These are phyloP conservation scores for Channa striata DNA, from an alignment of 2,797 vertebrate genomes.

Conservation along the genomic window DNA sequence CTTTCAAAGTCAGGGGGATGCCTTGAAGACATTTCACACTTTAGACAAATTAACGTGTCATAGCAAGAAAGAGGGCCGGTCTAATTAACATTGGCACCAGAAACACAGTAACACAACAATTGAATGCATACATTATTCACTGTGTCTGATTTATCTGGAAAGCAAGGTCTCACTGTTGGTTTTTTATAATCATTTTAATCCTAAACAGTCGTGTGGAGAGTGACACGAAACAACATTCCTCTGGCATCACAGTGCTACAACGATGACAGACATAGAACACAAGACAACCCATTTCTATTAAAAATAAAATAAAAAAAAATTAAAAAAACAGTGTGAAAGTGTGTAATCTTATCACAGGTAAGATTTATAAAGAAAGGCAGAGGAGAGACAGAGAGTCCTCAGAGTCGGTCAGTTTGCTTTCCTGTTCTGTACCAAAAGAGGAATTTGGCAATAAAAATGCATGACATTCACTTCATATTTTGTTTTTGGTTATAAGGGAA, in stretches of 20 bases:
- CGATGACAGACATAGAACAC: too few species aligned
- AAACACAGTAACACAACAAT: neutral
- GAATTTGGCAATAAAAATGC: slow-evolving; percentile 14
- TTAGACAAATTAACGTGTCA: neutral
- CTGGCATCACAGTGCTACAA: too few species aligned
- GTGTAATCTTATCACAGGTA: neutral
- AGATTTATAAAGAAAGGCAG: neutral
- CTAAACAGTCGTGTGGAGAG: too few species aligned
- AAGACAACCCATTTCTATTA: too few species aligned
- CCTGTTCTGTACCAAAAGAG: slow-evolving; percentile 1
- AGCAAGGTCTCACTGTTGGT: too few species aligned
- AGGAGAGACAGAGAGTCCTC: neutral
- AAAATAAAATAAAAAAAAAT: too few species aligned
- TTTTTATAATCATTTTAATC: too few species aligned
- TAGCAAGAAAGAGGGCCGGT: neutral
- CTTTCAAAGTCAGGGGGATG: neutral
- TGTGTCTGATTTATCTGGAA: neutral
- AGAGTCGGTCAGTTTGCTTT: neutral
- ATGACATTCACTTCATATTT: neutral
- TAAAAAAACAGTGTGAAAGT: too few species aligned
- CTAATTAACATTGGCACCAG: neutral
- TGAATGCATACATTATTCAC: neutral
- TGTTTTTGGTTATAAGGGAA: neutral
- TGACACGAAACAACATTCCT: too few species aligned
- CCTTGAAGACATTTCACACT: neutral